A percentile compares a stretch with the other conserved stretches of the same genome.
These are phyloP conservation scores for Formica selysi DNA, from an alignment of 1,140 invertebrate genomes.

Conservation along the genomic window DNA sequence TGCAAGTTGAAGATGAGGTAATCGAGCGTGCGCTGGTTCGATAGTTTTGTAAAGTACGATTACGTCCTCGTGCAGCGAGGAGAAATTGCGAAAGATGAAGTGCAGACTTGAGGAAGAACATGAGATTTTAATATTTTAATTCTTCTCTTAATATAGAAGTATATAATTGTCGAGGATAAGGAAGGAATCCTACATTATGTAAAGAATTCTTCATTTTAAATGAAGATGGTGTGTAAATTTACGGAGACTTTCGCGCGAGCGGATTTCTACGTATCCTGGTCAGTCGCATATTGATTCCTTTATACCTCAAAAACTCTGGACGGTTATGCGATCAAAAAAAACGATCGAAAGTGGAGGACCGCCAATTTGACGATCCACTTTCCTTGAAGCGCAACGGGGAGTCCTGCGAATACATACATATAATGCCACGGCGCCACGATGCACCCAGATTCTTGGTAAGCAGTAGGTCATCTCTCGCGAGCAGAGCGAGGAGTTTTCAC, in stretches of 20 bases:
- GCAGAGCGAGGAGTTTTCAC: constrained; percentile 84
- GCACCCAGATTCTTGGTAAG: constrained; percentile 85
- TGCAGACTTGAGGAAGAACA: not conserved
- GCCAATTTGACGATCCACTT: constrained; percentile 6
- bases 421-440: constrained; percentile 66
- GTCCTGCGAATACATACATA: not conserved
- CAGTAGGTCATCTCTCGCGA: constrained; percentile 84
- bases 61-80: not conserved
- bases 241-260: not conserved
- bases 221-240: not conserved
- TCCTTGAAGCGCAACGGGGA: not conserved
- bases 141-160: not conserved
- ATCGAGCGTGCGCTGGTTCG: constrained; percentile 24
- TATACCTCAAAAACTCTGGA: too few species aligned
- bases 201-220: not conserved
- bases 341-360: not conserved
- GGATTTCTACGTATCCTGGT: not conserved
- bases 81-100: not conserved
- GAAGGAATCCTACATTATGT: not conserved
- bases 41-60: constrained; percentile 28
- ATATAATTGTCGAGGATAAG: not conserved
- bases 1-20: constrained; percentile 32
- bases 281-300: too few species aligned
- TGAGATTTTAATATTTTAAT: not conserved
- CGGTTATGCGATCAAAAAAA: too few species aligned